phyloP scores from a whole-genome alignment of 2,113 vertebrate genomes.

The Fregata magnificens region DNA sequence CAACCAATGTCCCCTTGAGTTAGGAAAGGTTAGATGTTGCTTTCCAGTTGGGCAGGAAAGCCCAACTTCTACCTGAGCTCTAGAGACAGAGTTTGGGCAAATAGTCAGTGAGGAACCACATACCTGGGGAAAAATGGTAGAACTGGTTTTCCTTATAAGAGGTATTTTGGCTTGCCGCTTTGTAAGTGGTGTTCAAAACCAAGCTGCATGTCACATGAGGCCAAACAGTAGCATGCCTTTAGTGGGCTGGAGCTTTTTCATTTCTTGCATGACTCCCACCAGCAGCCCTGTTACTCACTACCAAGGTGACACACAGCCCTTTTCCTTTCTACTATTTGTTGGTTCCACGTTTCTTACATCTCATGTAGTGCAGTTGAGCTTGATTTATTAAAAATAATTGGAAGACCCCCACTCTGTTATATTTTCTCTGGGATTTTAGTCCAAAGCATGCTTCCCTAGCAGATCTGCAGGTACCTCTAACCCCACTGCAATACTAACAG shows the following conservation, averaged over 20 bases:
- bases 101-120: background rate
- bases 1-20: background rate
- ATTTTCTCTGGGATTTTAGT: background rate
- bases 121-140: background rate
- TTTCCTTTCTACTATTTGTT: background rate
- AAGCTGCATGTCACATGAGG: background rate
- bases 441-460: background rate
- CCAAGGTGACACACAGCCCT: background rate
- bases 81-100: background rate
- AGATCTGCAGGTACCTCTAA: background rate
- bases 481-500: background rate
- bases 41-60: background rate
- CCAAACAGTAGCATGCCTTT: background rate
- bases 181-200: background rate
- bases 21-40: background rate
- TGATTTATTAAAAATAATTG: background rate
- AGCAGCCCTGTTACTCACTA: background rate
- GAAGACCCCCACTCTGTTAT: background rate
- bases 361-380: background rate
- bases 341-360: background rate
- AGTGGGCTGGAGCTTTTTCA: background rate
- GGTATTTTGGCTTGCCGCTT: background rate
- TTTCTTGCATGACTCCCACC: accelerated
- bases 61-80: background rate
- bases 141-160: background rate